Conservation (phyloP, 2,888 invertebrate species). For the Slavum lentiscoides region DNA sequence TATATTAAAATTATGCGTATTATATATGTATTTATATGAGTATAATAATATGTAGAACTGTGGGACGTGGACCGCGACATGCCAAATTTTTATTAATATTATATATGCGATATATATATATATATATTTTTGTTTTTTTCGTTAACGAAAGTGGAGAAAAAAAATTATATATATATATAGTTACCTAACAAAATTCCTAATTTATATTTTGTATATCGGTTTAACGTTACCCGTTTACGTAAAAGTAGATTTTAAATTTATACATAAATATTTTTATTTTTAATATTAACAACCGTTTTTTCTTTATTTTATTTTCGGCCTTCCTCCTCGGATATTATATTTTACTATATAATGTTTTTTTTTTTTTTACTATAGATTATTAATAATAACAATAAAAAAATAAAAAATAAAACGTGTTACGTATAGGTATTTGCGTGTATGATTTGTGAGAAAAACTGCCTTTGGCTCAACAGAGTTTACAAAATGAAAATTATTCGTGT, state of each 20-base stretch:
- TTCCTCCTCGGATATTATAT: conserved; percentile 3
- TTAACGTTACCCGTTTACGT: conserved; percentile 47
- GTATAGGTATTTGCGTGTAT: conserved; percentile 29
- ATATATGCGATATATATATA: not conserved
- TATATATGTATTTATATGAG: not conserved
- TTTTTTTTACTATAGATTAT: conserved; percentile 30
- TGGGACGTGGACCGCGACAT: conserved; percentile 37
- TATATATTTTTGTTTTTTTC: conserved; percentile 21
- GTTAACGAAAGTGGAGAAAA: conserved; percentile 38
- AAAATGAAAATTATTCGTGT: not conserved
- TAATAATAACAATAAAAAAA: not conserved
- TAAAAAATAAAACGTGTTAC: not conserved
- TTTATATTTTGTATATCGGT: conserved; percentile 42
- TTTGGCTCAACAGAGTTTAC: conserved; percentile 43
- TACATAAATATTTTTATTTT: conserved; percentile 2
- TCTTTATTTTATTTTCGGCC: conserved; percentile 24
- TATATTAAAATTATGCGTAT: not conserved
- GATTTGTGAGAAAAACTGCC: conserved; percentile 47
- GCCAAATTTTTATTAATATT: conserved; percentile 30
- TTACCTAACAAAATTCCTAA: conserved; percentile 53
- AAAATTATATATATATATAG: conserved; percentile 23
- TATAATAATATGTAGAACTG: not conserved
- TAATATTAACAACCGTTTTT: conserved; percentile 6
- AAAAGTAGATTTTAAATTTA: conserved; percentile 45
- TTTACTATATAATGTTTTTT: conserved; percentile 29